Percentiles rank a stretch among this genome's conserved stretches.
Conservation (phyloP, 2,113 vertebrate genomes). For the Dascyllus trimaculatus region DNA sequence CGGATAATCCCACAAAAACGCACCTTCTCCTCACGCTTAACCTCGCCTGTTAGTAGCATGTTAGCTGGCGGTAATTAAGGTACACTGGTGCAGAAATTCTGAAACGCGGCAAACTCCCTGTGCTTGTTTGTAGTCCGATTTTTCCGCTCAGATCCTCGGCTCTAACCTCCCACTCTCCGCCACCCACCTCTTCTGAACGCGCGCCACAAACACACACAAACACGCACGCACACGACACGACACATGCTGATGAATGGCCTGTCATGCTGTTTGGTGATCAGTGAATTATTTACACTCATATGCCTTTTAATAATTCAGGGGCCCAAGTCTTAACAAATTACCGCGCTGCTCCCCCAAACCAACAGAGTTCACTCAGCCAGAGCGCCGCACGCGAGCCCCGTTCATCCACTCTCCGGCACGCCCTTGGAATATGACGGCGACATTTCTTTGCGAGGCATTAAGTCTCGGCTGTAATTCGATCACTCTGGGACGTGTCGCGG, state of each 20-base stretch:
- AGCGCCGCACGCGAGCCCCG: constrained; percentile 15
- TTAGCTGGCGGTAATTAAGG: constrained; percentile 42
- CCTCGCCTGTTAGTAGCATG: constrained; percentile 28
- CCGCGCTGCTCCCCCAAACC: constrained; percentile 65
- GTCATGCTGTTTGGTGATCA: constrained; percentile 92
- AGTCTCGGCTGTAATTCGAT: constrained; percentile 49
- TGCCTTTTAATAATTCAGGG: constrained; percentile 93
- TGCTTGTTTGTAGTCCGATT: background rate
- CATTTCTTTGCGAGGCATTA: constrained; percentile 40
- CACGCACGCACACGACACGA: constrained; percentile 29
- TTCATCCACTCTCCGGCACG: constrained; percentile 10
- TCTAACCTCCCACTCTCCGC: constrained; percentile 16
- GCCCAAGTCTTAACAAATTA: constrained; percentile 88
- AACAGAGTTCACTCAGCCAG: constrained; percentile 58
- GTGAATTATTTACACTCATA: constrained; percentile 95
- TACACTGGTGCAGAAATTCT: constrained; percentile 54
- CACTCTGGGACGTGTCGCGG: constrained; percentile 26
- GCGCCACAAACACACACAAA: constrained; percentile 21
- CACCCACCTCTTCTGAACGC: constrained; percentile 60
- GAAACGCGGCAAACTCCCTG: background rate
- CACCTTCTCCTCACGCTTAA: constrained; percentile 21
- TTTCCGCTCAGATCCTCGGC: background rate
- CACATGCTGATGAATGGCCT: constrained; percentile 91
- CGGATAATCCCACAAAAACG: constrained; percentile 53
- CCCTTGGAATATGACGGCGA: constrained; percentile 18